Conservation (phyloP, 2,797 vertebrate species). For the Mormyrus proboscirostris region DNA sequence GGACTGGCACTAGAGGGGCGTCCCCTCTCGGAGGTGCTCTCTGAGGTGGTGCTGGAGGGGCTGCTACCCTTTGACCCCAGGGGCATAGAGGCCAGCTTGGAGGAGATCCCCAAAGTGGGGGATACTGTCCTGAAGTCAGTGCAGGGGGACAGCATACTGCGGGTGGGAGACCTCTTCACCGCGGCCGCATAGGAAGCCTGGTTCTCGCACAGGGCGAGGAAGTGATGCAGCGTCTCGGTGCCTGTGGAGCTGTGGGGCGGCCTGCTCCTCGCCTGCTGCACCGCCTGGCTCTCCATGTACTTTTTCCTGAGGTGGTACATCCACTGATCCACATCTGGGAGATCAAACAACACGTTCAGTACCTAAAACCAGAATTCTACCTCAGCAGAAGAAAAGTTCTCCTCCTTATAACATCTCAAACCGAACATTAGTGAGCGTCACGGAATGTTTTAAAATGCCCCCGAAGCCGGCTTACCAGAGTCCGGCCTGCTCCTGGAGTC, state of each 20-base stretch:
- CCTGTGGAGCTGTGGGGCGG: slow-evolving; percentile 59
- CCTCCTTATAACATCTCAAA: not conserved
- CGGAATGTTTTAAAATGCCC: not conserved
- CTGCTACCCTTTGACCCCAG: slow-evolving; percentile 90
- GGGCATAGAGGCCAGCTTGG: slow-evolving; percentile 73
- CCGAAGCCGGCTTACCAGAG: slow-evolving; percentile 54
- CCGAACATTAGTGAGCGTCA: not conserved
- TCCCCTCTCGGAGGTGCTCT: slow-evolving; percentile 71
- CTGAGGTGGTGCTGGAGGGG: slow-evolving; percentile 80
- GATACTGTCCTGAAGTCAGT: slow-evolving; percentile 76
- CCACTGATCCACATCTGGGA: slow-evolving; percentile 70
- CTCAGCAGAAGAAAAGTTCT: not conserved
- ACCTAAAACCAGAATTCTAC: not conserved
- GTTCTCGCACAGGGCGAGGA: slow-evolving; percentile 69
- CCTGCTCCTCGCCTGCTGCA: slow-evolving; percentile 43
- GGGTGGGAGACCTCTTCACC: slow-evolving; percentile 67
- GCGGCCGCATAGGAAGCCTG: slow-evolving; percentile 82
- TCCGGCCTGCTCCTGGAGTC: slow-evolving; percentile 62
- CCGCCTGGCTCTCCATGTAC: slow-evolving; percentile 63
- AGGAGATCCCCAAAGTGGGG: slow-evolving; percentile 66
- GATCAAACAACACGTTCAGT: not conserved
- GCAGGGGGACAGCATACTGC: slow-evolving; percentile 52
- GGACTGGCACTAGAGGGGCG: slow-evolving; percentile 55
- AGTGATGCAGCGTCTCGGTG: slow-evolving; percentile 65
- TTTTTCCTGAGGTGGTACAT: slow-evolving; percentile 71